Evolutionary conservation across 2,113 vertebrate species (phyloP).

Genomic region (Petrocephalus microphthalmus): DNA sequence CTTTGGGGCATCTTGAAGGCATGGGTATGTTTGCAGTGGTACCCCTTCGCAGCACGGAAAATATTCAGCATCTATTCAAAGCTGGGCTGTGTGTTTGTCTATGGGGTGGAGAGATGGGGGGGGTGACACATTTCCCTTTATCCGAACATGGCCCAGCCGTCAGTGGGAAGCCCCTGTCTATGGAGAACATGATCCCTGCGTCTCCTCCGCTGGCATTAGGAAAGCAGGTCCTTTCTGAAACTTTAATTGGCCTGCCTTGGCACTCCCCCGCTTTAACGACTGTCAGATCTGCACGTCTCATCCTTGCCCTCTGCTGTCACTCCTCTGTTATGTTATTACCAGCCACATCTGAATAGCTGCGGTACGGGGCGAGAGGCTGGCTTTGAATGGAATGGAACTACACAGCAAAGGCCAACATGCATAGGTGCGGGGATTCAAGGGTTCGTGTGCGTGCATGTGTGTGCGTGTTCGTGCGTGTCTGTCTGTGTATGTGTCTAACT

Average conservation of each 20-base stretch:
- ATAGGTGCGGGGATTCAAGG: neutral
- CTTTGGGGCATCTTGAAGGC: slow-evolving; percentile 17
- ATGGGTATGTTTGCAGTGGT: neutral
- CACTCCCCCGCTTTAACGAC: slow-evolving; percentile 17
- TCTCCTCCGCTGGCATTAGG: neutral
- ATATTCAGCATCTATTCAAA: neutral
- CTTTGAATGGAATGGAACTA: slow-evolving; percentile 15
- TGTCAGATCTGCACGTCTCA: slow-evolving; percentile 31
- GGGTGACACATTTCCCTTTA: neutral
- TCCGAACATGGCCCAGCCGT: neutral
- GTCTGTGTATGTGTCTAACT: neutral
- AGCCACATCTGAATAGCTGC: slow-evolving; percentile 27
- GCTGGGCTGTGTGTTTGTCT: neutral
- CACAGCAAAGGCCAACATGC: neutral
- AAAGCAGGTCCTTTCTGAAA: slow-evolving; percentile 10
- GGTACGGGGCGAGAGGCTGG: slow-evolving; percentile 10
- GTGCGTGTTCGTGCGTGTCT: neutral
- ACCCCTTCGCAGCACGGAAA: neutral
- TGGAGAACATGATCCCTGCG: slow-evolving; percentile 14
- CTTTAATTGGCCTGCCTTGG: slow-evolving; percentile 27
- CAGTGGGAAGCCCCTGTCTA: slow-evolving; percentile 2
- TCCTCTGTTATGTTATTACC: slow-evolving; percentile 22
- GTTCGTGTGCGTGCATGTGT: neutral
- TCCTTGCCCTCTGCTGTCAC: slow-evolving; percentile 23
- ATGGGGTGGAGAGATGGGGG: neutral